Base-by-base conservation (phyloP, 2,797 vertebrate species). In the Otus scops region DNA sequence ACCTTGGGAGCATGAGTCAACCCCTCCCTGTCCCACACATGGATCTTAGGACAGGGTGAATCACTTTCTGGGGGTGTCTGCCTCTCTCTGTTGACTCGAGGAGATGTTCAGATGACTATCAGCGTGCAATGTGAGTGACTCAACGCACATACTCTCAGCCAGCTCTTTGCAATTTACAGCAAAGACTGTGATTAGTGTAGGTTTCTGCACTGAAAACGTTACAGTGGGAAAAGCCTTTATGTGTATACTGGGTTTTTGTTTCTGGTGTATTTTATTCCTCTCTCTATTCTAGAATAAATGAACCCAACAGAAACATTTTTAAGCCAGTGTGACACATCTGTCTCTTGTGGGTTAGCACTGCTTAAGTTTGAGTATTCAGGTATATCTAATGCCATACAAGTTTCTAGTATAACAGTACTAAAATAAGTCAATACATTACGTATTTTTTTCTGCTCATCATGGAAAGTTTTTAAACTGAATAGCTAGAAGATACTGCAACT, bases 31-130 rank as follows among this genome's bases (percentile, higher is more conserved):
- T 96, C 95, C 95, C 92, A 94, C 96, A 93, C 91, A 32, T 16
- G 78, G 86, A 51, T 96, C 89, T 97, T 93, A 92, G 93, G 95
- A 92, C 91, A 71, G 81, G 91, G 68, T 97, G 96, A 96, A 93
- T 97, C 96, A 97, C 93, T 92, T 94, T 95, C 92, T 95, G 96
- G 96, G 75, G 96, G 96, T 96, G 96, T 97, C 36, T 93, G 92
- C 53, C 75, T 95, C 70, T 94, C 67, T 86, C 76, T 92, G 73
- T 48, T 89, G 85, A 84, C 89, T 93, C 5, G 7, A 87, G 87
- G 88, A 92, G 84, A 93, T 1, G 32, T 96, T 96, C 95, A 97
- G 96, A 94, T 97, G 95, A 97, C 91, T 83, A 69, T 95, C 95
- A 96, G 91, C 88, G 0, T 57, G n/a, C 70, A 39, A 22, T 3